These are phyloP conservation scores for Automeris io DNA, from an alignment of 2,888 invertebrate genomes.

Conservation along the genomic window DNA sequence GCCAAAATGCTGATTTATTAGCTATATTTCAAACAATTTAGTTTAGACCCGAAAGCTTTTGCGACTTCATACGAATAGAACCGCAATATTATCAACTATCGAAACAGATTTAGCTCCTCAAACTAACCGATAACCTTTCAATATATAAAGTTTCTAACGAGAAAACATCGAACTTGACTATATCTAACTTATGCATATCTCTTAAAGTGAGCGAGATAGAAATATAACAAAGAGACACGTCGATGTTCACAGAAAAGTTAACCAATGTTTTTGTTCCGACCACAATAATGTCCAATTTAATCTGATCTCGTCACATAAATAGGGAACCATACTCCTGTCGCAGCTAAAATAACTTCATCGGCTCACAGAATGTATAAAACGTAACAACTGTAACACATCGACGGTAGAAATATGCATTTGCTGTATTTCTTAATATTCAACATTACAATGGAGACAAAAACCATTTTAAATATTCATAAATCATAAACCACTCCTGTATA, in stretches of 20 bases:
- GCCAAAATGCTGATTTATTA: slow-evolving; percentile 1
- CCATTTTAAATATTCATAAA: too few species aligned
- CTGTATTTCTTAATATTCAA: too few species aligned
- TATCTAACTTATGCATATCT: background rate
- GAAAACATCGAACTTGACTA: background rate
- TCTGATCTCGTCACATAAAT: background rate
- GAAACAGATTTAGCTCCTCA: background rate
- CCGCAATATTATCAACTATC: background rate
- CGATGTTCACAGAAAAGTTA: background rate
- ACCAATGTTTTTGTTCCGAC: background rate
- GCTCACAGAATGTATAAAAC: too few species aligned
- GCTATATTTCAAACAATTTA: background rate
- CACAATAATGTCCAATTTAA: too few species aligned
- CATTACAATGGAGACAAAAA: too few species aligned
- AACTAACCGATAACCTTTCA: background rate
- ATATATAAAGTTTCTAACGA: background rate
- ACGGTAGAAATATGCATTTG: too few species aligned
- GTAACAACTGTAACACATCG: too few species aligned
- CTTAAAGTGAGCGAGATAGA: background rate
- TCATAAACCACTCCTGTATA: too few species aligned
- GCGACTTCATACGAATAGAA: background rate
- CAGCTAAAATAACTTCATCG: too few species aligned
- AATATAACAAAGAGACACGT: background rate
- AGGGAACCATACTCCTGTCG: too few species aligned
- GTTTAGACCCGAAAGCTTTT: too few species aligned